Base-by-base conservation (phyloP, 2,888 invertebrate genomes). In the Conops quadrifasciatus region DNA sequence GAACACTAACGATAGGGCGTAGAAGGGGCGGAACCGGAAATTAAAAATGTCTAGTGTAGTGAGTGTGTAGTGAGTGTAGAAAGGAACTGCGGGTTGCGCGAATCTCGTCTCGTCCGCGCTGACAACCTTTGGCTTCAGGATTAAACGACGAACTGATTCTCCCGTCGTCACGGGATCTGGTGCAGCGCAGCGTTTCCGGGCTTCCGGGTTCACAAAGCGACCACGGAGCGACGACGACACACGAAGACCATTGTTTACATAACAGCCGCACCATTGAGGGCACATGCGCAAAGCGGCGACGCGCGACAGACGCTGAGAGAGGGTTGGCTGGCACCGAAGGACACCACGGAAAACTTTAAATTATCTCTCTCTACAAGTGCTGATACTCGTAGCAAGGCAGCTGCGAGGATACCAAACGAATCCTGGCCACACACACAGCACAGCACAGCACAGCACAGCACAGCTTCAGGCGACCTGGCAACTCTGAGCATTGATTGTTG, bases 121-220 rank as follows among this genome's bases (percentile, higher is more conserved):
- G 72, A 74, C 74, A 73, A 76, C 76, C 73, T 75, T 73, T 74
- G 70, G 72, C 75, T 74, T 72, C 71, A 69, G 71, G 67, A 72
- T 24, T n/a, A 51, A 16, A 62, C 68, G 62, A 60, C 67, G 67
- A 68, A 62, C 58, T 68, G 62, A 67, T 19, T 43, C 26, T 19
- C 51, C 28, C 28, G 19, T 16, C 26, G 45, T 7, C 9, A 7
- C 36, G 36, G 36, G 36, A 36, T 36, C 36, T 36, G 36, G 36
- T 36, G 9, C 36, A 36, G 4, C 13, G 51, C 30, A 28, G 53
- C 5, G 24, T 13, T 36, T 36, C 36, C 9, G 36, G 36, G 36
- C 36, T 36, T 7, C 36, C n/a, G n/a, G 36, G 4, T 36, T 36
- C 36, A 36, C 36, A 36, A 36, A 36, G n/a, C n/a, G 59, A 16